These are phyloP conservation scores for Amphimallon solstitiale DNA, from an alignment of 2,888 invertebrate species.

Conservation along the genomic window DNA sequence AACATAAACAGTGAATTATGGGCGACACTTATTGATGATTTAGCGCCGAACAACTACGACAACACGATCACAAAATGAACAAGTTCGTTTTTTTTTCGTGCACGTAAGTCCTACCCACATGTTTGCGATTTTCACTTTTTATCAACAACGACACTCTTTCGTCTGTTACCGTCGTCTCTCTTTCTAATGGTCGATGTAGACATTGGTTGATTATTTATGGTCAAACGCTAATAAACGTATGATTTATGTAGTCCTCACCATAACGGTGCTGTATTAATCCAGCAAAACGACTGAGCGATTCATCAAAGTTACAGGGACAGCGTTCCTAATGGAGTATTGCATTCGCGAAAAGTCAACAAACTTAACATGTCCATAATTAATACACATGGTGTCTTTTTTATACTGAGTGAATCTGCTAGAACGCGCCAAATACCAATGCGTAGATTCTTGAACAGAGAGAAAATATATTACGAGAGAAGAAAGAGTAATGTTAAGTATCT, in stretches of 20 bases:
- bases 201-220: constrained; percentile 14
- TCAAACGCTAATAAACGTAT: constrained; percentile 19
- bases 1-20: constrained; percentile 14
- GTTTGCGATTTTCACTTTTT: neutral
- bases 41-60: constrained; percentile 11
- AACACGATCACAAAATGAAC: constrained; percentile 3
- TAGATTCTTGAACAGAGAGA: too few species aligned
- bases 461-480: too few species aligned
- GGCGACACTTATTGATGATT: constrained; percentile 25
- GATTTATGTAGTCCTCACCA: constrained; percentile 13
- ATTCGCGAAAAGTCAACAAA: neutral
- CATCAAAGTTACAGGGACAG: constrained; percentile 18
- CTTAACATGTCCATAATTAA: neutral
- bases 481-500: too few species aligned
- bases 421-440: too few species aligned
- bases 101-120: too few species aligned
- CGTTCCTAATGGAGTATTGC: neutral
- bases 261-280: constrained; percentile 17
- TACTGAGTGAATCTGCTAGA: too few species aligned
- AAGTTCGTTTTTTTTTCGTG: constrained; percentile 1
- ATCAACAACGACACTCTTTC: neutral
- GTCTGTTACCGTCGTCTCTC: neutral
- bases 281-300: constrained; percentile 13
- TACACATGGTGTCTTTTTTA: constrained; percentile 5
- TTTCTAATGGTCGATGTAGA: neutral